Base-by-base conservation (phyloP, 2,113 vertebrate genomes). In the Chitala chitala region DNA sequence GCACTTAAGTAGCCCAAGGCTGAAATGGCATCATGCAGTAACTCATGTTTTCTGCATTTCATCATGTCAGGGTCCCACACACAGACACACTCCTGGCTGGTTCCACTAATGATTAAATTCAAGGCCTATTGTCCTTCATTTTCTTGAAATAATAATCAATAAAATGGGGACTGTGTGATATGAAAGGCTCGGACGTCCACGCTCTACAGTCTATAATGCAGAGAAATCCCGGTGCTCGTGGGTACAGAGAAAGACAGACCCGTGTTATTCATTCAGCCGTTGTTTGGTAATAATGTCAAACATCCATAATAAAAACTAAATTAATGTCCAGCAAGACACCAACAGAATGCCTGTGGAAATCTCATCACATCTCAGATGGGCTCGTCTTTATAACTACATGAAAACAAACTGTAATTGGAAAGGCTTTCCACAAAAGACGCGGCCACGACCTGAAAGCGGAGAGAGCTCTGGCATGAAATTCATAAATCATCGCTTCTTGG, bases 401-500 rank as follows among this genome's bases (percentile, higher is more conserved):
- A 20, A 69, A 38, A 71, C 44, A 72, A 64, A 66, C 38, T 61
- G 20, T 42, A 59, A 22, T 42, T 31, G 68, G 33, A 53, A 24
- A 33, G 31, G 58, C 31, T 66, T 54, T 15, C 48, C 56, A 69
- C 33, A 70, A 71, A 13, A 69, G 51, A 40, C 44, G 46, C 69
- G 24, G n/a, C 31, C 69, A 73, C 51, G 54, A 63, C 77, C 50
- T 66, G 40, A 50, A 76, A 51, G 66, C 54, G 20, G 0, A 56
- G 55, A 75, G 56, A 36, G 42, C 13, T 65, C 71, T 71, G 63
- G 77, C 70, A 55, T 12, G 69, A 71, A 22, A 72, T 74, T 61
- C 78, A 76, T 77, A 77, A 86, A 78, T 83, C 76, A 59, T 77
- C 42, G 36, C 53, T 42, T 6, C 50, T 4, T 20, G 48, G 48